A percentile compares a stretch with the other conserved stretches of the same genome.
These are phyloP conservation scores for Yponomeuta malinellus DNA, from an alignment of 2,888 invertebrate genomes.

Conservation along the genomic window DNA sequence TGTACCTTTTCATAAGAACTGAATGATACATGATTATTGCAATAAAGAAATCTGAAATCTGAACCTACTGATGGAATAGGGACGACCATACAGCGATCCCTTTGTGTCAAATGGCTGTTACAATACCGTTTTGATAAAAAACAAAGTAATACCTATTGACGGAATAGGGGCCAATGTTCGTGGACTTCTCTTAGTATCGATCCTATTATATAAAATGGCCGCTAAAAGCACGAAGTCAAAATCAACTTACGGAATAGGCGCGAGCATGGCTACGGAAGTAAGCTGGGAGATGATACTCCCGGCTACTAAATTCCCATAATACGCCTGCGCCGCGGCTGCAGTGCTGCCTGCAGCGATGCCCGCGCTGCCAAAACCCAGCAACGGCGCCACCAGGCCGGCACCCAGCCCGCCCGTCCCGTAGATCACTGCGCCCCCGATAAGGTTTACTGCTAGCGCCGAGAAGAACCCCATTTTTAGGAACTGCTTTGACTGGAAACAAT, in stretches of 20 bases:
- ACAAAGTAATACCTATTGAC: no score
- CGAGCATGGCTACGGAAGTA: slow-evolving; percentile 52
- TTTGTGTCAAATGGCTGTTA: no score
- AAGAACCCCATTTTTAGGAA: slow-evolving; percentile 1
- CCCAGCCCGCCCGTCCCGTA: slow-evolving; percentile 20
- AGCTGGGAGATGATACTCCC: slow-evolving; percentile 52
- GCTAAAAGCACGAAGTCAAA: background rate
- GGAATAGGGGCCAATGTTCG: no score
- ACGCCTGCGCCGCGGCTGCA: slow-evolving; percentile 55
- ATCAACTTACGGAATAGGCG: slow-evolving; percentile 50
- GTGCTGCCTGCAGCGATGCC: slow-evolving; percentile 49
- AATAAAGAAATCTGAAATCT: no score
- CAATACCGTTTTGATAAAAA: no score
- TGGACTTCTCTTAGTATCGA: no score
- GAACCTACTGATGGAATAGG: no score
- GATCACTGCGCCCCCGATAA: slow-evolving; percentile 18
- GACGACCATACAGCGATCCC: no score
- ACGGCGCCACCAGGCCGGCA: slow-evolving; percentile 34
- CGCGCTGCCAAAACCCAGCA: slow-evolving; percentile 45
- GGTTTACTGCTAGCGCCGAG: background rate
- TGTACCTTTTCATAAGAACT: no score
- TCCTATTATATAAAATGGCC: no score
- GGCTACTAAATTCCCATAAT: slow-evolving; percentile 50
- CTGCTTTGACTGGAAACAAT: background rate
- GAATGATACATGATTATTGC: no score